phyloP scores from a whole-genome alignment of 2,888 invertebrate species.

The Tinea pellionella region DNA sequence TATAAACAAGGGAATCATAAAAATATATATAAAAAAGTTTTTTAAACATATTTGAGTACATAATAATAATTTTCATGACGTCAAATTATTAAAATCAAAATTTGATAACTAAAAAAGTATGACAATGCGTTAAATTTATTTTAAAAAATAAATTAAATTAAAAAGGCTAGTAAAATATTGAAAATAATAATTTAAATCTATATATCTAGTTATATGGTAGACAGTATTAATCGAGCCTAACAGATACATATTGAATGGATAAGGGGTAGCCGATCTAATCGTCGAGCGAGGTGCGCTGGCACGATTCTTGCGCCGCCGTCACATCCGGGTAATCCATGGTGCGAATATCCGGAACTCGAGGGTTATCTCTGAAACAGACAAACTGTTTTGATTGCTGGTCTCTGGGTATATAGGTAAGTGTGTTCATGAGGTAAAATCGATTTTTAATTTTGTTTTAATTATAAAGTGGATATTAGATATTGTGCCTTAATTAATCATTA shows the following conservation, averaged over 20 bases:
- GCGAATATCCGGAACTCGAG: slow-evolving; percentile 30
- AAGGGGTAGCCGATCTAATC: slow-evolving; percentile 55
- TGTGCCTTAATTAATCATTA: no score
- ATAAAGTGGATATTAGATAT: no score
- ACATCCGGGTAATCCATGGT: slow-evolving; percentile 45
- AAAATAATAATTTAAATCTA: no score
- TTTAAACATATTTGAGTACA: no score
- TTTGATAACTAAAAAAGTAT: no score
- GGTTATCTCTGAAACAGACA: slow-evolving; percentile 53
- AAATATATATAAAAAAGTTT: no score
- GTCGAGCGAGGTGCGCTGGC: slow-evolving; percentile 40
- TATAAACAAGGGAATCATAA: no score
- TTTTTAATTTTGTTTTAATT: background rate
- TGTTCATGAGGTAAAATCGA: background rate
- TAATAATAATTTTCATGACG: no score
- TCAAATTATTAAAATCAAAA: no score
- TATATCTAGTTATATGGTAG: background rate
- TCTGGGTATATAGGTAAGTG: slow-evolving; percentile 6
- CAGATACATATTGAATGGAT: background rate
- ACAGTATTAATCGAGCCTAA: background rate
- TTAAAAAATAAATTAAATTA: no score
- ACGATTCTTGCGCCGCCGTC: slow-evolving; percentile 37
- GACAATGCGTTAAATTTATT: no score
- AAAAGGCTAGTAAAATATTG: no score
- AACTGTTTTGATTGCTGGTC: slow-evolving; percentile 9